Evolutionary conservation across 2,113 vertebrate genomes (phyloP).

Genomic region (Pachyramphus minor): DNA sequence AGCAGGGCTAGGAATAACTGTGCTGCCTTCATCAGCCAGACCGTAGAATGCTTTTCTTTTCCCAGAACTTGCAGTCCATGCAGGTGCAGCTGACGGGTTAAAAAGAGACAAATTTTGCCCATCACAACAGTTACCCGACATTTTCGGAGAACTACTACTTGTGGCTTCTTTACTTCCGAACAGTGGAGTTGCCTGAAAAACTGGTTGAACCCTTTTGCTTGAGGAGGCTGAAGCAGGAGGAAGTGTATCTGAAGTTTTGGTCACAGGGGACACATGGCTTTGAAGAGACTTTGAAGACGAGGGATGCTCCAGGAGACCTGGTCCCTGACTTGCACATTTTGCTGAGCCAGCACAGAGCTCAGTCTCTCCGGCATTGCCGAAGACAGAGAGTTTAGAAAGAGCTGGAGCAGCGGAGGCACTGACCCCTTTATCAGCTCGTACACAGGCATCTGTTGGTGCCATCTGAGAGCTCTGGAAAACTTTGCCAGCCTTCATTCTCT

Average conservation of each 20-base stretch:
- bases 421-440: constrained; percentile 67
- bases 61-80: background rate
- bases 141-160: background rate
- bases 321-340: background rate
- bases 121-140: background rate
- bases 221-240: background rate
- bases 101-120: constrained; percentile 2
- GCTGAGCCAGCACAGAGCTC: constrained; percentile 1
- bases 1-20: background rate
- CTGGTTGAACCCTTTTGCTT: background rate
- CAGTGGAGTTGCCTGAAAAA: constrained; percentile 14
- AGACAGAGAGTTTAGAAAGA: background rate
- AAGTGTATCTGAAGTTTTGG: background rate
- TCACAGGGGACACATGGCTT: background rate
- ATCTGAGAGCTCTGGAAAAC: constrained; percentile 50
- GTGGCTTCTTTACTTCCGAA: constrained; percentile 47
- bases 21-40: constrained; percentile 26
- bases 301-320: background rate
- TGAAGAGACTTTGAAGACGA: background rate
- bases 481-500: constrained; percentile 73
- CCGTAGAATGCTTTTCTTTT: constrained; percentile 62
- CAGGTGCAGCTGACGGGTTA: background rate
- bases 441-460: constrained; percentile 64
- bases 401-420: constrained; percentile 16
- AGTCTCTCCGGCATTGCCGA: background rate